phyloP scores from a whole-genome alignment of 2,113 vertebrate genomes.

The Neotoma lepida region DNA sequence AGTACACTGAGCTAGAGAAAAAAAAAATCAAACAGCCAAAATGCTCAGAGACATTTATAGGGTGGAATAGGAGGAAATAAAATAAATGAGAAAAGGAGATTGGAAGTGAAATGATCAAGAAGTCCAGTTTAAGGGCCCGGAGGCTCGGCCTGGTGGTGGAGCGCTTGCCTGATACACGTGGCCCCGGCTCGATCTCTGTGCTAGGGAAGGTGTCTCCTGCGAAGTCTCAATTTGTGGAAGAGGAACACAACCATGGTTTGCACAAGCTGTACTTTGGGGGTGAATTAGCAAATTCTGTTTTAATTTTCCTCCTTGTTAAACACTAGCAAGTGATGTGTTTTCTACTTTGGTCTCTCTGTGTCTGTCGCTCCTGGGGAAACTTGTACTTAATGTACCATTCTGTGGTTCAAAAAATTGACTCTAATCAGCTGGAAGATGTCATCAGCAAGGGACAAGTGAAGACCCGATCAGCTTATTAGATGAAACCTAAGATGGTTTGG shows the following conservation, averaged over 20 bases:
- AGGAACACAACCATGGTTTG: background rate
- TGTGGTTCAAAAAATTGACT: constrained; percentile 2
- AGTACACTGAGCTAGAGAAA: constrained; percentile 13
- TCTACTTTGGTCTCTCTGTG: background rate
- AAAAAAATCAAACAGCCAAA: background rate
- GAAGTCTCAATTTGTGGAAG: background rate
- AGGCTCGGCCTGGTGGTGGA: background rate
- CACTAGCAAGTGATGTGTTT: background rate
- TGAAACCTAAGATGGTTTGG: background rate
- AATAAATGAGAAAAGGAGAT: background rate
- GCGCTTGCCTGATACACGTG: no score
- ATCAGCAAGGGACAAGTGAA: background rate
- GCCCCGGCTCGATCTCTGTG: no score
- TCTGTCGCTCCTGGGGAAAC: constrained; percentile 34
- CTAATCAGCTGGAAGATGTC: background rate
- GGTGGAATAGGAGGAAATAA: background rate
- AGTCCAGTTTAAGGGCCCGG: background rate
- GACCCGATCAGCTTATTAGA: background rate
- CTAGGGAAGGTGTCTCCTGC: background rate
- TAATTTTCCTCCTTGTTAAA: background rate
- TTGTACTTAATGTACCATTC: constrained; percentile 45
- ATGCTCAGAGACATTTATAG: background rate
- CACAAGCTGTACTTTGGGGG: constrained; percentile 4
- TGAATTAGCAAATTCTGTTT: constrained; percentile 41
- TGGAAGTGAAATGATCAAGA: background rate